Evolutionary conservation across 2,113 vertebrate genomes (phyloP), one percentile per base, ranked within the genome.

Genomic region (Callopanchax toddi): DNA sequence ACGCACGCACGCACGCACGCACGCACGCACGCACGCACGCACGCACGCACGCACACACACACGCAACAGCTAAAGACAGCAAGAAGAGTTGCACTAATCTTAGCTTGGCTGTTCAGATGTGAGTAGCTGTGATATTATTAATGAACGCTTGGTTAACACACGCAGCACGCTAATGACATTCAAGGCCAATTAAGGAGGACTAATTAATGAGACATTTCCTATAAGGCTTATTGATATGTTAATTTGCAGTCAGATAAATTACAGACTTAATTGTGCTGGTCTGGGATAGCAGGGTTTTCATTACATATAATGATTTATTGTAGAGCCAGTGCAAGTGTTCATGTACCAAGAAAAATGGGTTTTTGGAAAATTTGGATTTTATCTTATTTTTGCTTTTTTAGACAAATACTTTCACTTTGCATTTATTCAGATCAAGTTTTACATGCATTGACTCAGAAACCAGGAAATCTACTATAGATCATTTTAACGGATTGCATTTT

Each of bases 151-250:
- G 50, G 64, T 69, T 79, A 76, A 82, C 57, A 76, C 22, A 58
- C 75, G 63, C 72, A 46, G 21, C 1, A 18, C n/a, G 20, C 61
- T 86, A 85, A 84, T 81, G 75, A 65, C 53, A 86, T 87, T 87
- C 74, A 87, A 67, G 72, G 76, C 78, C 85, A 91, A 89, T 91
- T 89, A 89, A 82, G 48, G 63, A 79, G 78, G 85, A 85, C 82
- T 89, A 89, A 89, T 87, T 89, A 89, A 89, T 83, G 65, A 86
- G 87, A 86, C 81, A 84, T 86, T 89, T 91, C 88, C 89, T 87
- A 67, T 72, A 84, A 77, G 71, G 70, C 74, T 84, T 86, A 89
- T 67, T 86, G 79, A 88, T 86, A 85, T 86, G 82, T 84, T 87
- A 81, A 89, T 89, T 73, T 83, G 67, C 37, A 83, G 75, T 75